Conservation (phyloP, 2,888 invertebrate species). For the Boloria euphrosyne region DNA sequence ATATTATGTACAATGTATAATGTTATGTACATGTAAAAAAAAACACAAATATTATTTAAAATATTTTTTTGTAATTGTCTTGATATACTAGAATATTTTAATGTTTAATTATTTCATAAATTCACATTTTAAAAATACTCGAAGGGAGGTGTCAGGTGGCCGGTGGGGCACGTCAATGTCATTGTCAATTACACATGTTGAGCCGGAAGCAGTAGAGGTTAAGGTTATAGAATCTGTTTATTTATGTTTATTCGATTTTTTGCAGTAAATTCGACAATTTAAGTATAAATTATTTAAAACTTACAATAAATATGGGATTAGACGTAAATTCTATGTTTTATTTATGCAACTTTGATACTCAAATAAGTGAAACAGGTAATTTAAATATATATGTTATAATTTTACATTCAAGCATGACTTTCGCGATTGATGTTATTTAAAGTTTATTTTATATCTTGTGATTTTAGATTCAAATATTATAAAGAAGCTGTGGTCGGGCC, state of each 20-base stretch:
- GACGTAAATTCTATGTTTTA: slow-evolving; percentile 31
- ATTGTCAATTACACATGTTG: slow-evolving; percentile 29
- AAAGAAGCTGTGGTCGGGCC: slow-evolving; percentile 59
- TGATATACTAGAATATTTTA: too few relatives aligned
- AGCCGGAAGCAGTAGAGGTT: neutral
- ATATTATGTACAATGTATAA: too few relatives aligned
- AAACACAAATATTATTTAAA: too few relatives aligned
- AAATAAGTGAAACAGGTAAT: slow-evolving; percentile 54
- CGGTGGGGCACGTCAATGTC: neutral
- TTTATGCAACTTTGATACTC: slow-evolving; percentile 70
- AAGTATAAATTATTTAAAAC: neutral
- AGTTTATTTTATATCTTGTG: neutral
- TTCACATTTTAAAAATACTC: too few relatives aligned
- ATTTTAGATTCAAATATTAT: slow-evolving; percentile 57
- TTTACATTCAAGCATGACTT: neutral
- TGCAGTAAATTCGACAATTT: neutral
- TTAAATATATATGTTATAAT: slow-evolving; percentile 2
- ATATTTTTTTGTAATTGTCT: too few relatives aligned
- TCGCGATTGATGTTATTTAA: neutral
- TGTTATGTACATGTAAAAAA: too few relatives aligned
- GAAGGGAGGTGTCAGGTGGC: too few relatives aligned
- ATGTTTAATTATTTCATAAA: too few relatives aligned
- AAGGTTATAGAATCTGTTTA: neutral
- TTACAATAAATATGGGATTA: slow-evolving; percentile 26
- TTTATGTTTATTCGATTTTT: neutral